Base-by-base conservation (phyloP, 2,797 vertebrate species). In the Anas capensis region DNA sequence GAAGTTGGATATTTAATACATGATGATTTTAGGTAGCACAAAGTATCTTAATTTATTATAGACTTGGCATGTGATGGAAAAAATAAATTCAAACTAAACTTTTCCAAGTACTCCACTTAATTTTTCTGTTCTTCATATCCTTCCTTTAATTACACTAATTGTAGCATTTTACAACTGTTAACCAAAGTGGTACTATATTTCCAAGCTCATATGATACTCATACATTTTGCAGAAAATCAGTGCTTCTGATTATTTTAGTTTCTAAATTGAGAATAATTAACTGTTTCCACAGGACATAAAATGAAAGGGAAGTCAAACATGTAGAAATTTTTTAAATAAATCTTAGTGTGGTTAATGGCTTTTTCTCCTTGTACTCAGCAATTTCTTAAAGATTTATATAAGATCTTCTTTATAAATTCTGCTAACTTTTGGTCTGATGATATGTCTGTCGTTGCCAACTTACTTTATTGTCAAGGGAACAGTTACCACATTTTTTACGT, bases 131-230 rank as follows among this genome's bases (percentile, higher is more conserved):
- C 62, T 73, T 95, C 29, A 40, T 84, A 79, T 85, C 14, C 17
- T 87, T 86, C 75, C 82, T 81, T 26, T n/a, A 82, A 34, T 90
- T 73, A 77, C 46, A 68, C 86, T 91, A 92, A 82, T 75, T 73
- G 24, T 75, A 62, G 8, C 48, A 34, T 88, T 94, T 92, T 82
- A 23, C 34, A 40, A 57, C 66, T 44, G 66, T 83, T 95, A 93
- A 94, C 83, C 44, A n/a, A 73, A 57, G 20, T 57, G 3, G 3
- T 80, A 40, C 57, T 77, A 3, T 46, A 36, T 75, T 89, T 88
- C 56, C 71, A 92, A 80, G 8, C 16, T 86, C 31, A 68, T 60
- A 58, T 69, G 71, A 78, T 90, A 95, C 71, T 77, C 75, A 54
- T 85, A 49, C 53, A 64, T 21, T 69, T 51, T 83, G 29, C 40